Evolutionary conservation across 92 coral and sea anemone species (phyloP), one percentile per base, ranked within the genome.

Genomic region (Blastomussa wellsi): DNA sequence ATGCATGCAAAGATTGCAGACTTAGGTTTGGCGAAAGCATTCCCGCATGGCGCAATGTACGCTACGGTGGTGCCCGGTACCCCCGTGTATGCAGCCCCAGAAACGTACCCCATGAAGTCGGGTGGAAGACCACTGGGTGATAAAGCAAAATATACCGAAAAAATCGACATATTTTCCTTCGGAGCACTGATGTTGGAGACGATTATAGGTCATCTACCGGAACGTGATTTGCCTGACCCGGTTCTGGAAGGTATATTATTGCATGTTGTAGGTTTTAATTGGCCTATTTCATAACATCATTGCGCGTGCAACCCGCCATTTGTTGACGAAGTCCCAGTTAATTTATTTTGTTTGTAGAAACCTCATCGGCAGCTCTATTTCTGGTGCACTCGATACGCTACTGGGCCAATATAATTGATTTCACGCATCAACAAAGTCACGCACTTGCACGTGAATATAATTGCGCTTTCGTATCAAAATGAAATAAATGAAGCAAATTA

Each of bases 161-260:
- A 94, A 89, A 69, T 94, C 82, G 98, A 94, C 84, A 92, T 94
- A 64, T 94, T 94, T 79, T 94, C 98, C 78, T 94, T 89, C 81
- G 98, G 98, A 13, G 98, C 91, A 7, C 17, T 94, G 77, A 62
- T 94, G 83, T 44, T 94, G 73, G 98, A 94, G 79, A 84, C 91
- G 53, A 94, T 94, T 28, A 90, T 94, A n/a, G 98, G 98, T 3
- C 93, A 93, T 72, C 84, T 91, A 24, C 96, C 96, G 32, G 82
- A 75, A 52, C 76, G 77, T 13, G 7, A 1, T 12, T 67, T 94
- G 51, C 95, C 92, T 1, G 90, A 87, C 52, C 95, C 95, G 5
- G 68, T 87, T 24, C 52, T 86, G 4, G 87, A 84, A 87, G 93
- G 97, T 91, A 81, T 20, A 57, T 29, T 78, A 9, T 37, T 15